Evolutionary conservation across 1,140 invertebrate genomes (phyloP).

Genomic region (Listronotus bonariensis): DNA sequence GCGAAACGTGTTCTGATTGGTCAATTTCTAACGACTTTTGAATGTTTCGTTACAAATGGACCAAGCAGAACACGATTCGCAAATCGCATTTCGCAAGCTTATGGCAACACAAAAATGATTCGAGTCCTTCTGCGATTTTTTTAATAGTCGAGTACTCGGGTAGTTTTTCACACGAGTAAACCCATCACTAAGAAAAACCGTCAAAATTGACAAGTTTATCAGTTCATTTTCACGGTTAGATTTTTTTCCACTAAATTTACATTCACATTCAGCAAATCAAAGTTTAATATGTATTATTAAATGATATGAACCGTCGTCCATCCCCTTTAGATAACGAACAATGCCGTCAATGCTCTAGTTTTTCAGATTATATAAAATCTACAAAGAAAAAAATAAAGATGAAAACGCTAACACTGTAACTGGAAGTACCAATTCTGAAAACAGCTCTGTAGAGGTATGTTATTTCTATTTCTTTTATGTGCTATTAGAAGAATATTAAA

Average conservation of each 20-base stretch:
- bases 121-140: too few species aligned
- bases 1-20: too few species aligned
- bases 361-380: slow-evolving; percentile 52
- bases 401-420: slow-evolving; percentile 32
- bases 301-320: slow-evolving; percentile 45
- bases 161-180: not conserved
- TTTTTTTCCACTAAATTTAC: slow-evolving; percentile 9
- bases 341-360: slow-evolving; percentile 53
- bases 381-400: slow-evolving; percentile 44
- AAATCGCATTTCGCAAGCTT: too few species aligned
- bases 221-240: slow-evolving; percentile 10
- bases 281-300: slow-evolving; percentile 18
- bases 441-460: slow-evolving; percentile 3
- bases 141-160: not conserved
- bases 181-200: not conserved
- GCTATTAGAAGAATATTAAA: too few species aligned
- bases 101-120: too few species aligned
- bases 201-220: slow-evolving; percentile 34
- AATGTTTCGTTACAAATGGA: too few species aligned
- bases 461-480: too few species aligned
- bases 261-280: not conserved
- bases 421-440: not conserved
- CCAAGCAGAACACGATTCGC: too few species aligned
- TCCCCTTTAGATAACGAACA: slow-evolving; percentile 52
- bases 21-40: too few species aligned